Evolutionary conservation across 2,888 invertebrate genomes (phyloP), one percentile per base, ranked within the genome.

Genomic region (Girardia tigrina): DNA sequence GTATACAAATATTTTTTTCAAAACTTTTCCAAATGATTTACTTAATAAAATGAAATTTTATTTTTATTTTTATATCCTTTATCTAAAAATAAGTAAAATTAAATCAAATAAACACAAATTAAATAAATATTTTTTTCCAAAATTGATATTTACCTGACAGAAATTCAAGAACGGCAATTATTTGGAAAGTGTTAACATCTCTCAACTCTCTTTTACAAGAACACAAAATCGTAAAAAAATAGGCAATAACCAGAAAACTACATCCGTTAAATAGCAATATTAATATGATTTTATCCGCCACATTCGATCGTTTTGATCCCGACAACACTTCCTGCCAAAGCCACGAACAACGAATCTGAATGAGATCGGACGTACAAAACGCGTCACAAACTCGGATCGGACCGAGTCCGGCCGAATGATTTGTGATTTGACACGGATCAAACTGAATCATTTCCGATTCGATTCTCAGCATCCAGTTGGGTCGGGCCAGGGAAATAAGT

Each of bases 181-280:
- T n/a, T 56, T 56, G 56, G 56, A 56, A 56, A 16, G 56, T 56
- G 23, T 56, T 56, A 56, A 56, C n/a, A 16, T 56, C 56, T 56
- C 56, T 56, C 6, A 56, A 56, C 23, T 4, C 56, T 8, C 56
- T n/a, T 56, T 56, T 56, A 56, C 56, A 56, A 2, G 56, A 56
- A 16, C 56, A 56, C 4, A 56, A n/a, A 12, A 56, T n/a, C 4
- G n/a, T 2, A 6, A 56, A 56, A 56, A 56, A 6, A 56, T 56
- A 20, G 56, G 56, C 56, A 2, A 56, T n/a, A 4, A 56, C 23
- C 2, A 23, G 20, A 56, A 56, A 56, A 56, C 56, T 12, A 23
- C 56, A 12, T 16, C 56, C 56, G n/a, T 23, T 56, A n/a, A 56
- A 56, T 23, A 56, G n/a, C 23, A 56, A 56, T 12, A 56, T 23